A percentile compares a stretch with the other conserved stretches of the same genome.
Evolutionary conservation across 1,140 invertebrate genomes (phyloP).

Genomic region (Panagrolaimus sp.): DNA sequence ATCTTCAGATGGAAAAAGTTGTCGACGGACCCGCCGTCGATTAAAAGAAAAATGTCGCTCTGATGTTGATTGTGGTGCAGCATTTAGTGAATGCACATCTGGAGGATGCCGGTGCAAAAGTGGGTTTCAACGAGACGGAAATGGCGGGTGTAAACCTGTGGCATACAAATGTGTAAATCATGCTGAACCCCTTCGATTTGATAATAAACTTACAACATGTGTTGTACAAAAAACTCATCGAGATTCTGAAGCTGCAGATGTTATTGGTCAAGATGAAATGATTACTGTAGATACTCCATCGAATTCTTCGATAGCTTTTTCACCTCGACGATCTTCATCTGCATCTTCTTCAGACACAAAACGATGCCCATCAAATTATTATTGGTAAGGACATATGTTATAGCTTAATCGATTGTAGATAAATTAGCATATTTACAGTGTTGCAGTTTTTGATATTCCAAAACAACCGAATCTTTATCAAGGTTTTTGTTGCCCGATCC

Average conservation of each 20-base stretch:
- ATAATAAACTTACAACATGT: constrained; percentile 33
- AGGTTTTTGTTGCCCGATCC: constrained; percentile 50
- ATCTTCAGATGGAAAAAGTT: constrained; percentile 38
- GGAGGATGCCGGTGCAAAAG: constrained; percentile 51
- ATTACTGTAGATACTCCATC: background rate
- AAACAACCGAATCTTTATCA: constrained; percentile 35
- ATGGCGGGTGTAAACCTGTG: constrained; percentile 50
- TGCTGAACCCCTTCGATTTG: constrained; percentile 36
- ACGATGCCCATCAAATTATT: too few species aligned
- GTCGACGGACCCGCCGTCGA: constrained; percentile 40
- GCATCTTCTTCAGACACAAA: background rate
- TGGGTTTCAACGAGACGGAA: constrained; percentile 49
- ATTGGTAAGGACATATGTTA: too few species aligned
- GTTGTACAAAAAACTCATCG: constrained; percentile 17
- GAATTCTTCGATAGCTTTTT: background rate
- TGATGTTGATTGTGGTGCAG: constrained; percentile 49
- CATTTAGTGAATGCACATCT: constrained; percentile 46
- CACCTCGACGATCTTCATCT: background rate
- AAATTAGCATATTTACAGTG: constrained; percentile 55
- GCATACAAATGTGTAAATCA: constrained; percentile 43
- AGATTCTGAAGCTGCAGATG: background rate
- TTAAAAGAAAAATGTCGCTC: constrained; percentile 49
- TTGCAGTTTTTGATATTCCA: constrained; percentile 49
- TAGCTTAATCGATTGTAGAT: too few species aligned
- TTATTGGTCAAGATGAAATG: background rate